Evolutionary conservation across 2,888 invertebrate species (phyloP).

Genomic region (Horisme vitalbata): DNA sequence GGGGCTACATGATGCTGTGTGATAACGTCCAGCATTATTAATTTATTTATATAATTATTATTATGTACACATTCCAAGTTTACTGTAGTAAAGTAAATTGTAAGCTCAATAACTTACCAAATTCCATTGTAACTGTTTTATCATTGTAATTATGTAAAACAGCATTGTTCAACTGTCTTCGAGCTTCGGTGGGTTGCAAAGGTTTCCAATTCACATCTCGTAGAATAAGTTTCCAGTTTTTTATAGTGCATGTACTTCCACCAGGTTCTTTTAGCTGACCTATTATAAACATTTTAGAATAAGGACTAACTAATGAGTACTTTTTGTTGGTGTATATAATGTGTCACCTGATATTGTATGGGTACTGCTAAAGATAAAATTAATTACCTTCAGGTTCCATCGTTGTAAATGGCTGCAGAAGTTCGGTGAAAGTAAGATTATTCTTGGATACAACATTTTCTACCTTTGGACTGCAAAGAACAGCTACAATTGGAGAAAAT

Average conservation of each 20-base stretch:
- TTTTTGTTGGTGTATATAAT: not conserved
- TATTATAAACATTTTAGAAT: slow-evolving; percentile 61
- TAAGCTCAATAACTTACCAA: slow-evolving; percentile 65
- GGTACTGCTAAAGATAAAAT: not conserved
- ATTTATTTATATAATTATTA: no score
- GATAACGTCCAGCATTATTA: no score
- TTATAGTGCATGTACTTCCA: slow-evolving; percentile 87
- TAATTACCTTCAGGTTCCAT: slow-evolving; percentile 80
- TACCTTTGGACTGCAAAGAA: slow-evolving; percentile 91
- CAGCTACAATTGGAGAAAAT: slow-evolving; percentile 95
- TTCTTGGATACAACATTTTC: slow-evolving; percentile 94
- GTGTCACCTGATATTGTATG: not conserved
- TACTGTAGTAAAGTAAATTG: not conserved
- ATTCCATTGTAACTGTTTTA: slow-evolving; percentile 78
- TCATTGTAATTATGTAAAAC: slow-evolving; percentile 84
- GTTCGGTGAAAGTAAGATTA: slow-evolving; percentile 93
- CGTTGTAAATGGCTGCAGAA: slow-evolving; percentile 94
- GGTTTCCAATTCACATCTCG: slow-evolving; percentile 92
- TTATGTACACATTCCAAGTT: no score
- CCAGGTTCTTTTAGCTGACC: slow-evolving; percentile 93
- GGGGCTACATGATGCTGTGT: no score
- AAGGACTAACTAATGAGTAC: no score
- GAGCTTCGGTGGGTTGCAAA: slow-evolving; percentile 90
- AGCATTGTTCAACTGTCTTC: slow-evolving; percentile 93
- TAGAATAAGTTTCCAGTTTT: slow-evolving; percentile 90